Evolutionary conservation across 30 jellyfish, hydroid and myxozoan genomes (phyloP).

Genomic region (Hydractinia echinata): DNA sequence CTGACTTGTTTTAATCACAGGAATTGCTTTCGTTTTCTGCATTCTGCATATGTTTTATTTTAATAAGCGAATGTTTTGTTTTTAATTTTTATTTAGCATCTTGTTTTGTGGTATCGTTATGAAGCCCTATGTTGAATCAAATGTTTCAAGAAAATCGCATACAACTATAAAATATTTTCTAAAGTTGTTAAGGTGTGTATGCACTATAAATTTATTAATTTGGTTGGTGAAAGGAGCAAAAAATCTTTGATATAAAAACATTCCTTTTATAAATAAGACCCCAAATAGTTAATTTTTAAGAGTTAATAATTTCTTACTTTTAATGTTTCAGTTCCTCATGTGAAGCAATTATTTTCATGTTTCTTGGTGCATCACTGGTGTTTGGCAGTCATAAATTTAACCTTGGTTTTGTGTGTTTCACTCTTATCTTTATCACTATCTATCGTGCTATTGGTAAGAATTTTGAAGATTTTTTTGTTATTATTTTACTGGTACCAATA

Average conservation of each 20-base stretch:
- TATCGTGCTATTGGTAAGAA: conserved; percentile 71
- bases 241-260: too few species aligned
- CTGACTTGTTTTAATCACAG: too few species aligned
- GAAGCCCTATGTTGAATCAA: conserved; percentile 97
- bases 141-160: conserved; percentile 85
- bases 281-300: too few species aligned
- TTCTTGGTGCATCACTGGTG: conserved; percentile 86
- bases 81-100: conserved; percentile 32
- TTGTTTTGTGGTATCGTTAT: conserved; percentile 84
- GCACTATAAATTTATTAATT: too few species aligned
- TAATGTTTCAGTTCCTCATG: conserved; percentile 59
- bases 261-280: too few species aligned
- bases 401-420: conserved; percentile 47
- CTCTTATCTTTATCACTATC: conserved; percentile 56
- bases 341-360: conserved; percentile 88
- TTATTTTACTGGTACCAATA: not conserved
- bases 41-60: too few species aligned
- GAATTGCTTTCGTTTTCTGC: too few species aligned
- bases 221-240: too few species aligned
- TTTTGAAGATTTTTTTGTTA: too few species aligned
- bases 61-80: too few species aligned
- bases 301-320: too few species aligned
- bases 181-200: conserved; percentile 59
- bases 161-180: conserved; percentile 80
- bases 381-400: conserved; percentile 60